Evolutionary conservation across 2,113 vertebrate genomes (phyloP).

Genomic region (Chrysemys picta): DNA sequence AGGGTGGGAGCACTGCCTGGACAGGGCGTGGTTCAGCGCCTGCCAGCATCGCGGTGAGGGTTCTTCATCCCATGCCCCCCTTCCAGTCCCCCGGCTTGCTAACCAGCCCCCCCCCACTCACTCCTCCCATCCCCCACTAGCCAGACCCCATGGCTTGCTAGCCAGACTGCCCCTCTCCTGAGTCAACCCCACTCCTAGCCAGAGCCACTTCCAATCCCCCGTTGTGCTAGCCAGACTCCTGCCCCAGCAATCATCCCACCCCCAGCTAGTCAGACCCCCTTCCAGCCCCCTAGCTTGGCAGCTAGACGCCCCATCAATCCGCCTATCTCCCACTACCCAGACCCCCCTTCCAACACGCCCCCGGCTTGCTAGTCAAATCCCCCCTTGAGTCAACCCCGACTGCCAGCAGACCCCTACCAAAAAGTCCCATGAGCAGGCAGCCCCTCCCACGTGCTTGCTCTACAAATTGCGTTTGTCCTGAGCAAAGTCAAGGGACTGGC

Average conservation of each 20-base stretch:
- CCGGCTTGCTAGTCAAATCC: not conserved
- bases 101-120: accelerated
- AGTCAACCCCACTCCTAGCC: not conserved
- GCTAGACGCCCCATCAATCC: too few relatives aligned
- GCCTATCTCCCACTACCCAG: not conserved
- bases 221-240: not conserved
- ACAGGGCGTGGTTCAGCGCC: too few relatives aligned
- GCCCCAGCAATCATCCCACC: accelerated
- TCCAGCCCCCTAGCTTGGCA: too few relatives aligned
- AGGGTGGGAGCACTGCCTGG: not conserved
- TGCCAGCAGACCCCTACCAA: not conserved
- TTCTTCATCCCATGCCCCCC: not conserved
- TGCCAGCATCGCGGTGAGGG: not conserved
- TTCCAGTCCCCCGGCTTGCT: not conserved
- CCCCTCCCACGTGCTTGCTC: not conserved
- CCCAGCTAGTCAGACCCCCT: not conserved
- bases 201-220: accelerated
- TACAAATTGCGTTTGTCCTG: too few relatives aligned
- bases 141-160: accelerated
- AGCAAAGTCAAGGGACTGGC: too few relatives aligned
- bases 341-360: not conserved
- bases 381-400: too few relatives aligned
- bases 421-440: not conserved
- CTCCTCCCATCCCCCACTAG: not conserved
- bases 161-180: not conserved